Evolutionary conservation across 2,888 invertebrate genomes (phyloP).

Genomic region (Tortricodes alternella): DNA sequence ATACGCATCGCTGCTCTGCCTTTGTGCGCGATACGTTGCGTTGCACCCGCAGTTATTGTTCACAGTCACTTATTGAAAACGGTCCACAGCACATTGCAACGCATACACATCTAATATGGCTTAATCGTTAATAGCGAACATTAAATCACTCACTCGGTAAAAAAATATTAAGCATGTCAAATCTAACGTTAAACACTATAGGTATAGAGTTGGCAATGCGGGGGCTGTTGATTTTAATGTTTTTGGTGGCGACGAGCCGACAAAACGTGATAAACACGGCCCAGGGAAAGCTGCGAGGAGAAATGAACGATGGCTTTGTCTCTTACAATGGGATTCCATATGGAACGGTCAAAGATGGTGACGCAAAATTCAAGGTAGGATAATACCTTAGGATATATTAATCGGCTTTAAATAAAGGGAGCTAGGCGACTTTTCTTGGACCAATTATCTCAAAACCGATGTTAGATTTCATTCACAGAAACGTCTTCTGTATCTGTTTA

Average conservation of each 20-base stretch:
- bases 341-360: conserved; percentile 44
- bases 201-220: too few species aligned
- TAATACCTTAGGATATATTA: not conserved
- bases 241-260: conserved; percentile 2
- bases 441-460: too few species aligned
- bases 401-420: too few species aligned
- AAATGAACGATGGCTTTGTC: conserved; percentile 52
- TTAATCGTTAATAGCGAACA: conserved; percentile 12
- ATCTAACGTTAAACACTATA: too few species aligned
- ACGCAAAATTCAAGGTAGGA: conserved; percentile 61
- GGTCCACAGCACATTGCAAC: not conserved
- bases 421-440: too few species aligned
- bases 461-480: too few species aligned
- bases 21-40: conserved; percentile 10
- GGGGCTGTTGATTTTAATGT: not conserved
- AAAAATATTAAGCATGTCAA: too few species aligned
- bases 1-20: conserved; percentile 21
- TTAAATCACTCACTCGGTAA: conserved; percentile 4
- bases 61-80: conserved; percentile 32
- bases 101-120: conserved; percentile 1
- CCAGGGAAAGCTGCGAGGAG: conserved; percentile 62
- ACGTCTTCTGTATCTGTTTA: too few species aligned
- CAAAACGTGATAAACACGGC: conserved; percentile 54
- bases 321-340: conserved; percentile 70
- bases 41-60: conserved; percentile 13